A percentile compares a stretch with the other conserved stretches of the same genome.
Conservation (phyloP, 1,140 invertebrate species). For the Bicyclus anynana region DNA sequence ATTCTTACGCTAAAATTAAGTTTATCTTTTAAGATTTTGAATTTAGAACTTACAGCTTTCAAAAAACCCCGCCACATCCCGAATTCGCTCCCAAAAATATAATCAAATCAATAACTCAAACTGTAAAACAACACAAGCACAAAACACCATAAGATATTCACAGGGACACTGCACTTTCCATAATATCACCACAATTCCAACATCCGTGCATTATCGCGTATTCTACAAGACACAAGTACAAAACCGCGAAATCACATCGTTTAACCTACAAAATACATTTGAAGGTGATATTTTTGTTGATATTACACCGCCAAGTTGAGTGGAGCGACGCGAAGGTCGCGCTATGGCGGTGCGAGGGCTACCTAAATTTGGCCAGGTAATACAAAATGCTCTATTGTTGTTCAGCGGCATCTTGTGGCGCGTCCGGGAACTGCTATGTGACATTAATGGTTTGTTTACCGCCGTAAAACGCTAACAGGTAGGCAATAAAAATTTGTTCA, state of each 20-base stretch:
- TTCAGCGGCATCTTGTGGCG: conserved; percentile 51
- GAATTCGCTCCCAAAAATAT: conserved; percentile 22
- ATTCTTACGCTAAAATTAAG: background rate
- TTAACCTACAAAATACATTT: conserved; percentile 77
- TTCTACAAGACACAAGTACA: conserved; percentile 56
- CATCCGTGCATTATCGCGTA: conserved; percentile 43
- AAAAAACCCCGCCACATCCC: conserved; percentile 54
- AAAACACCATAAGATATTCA: conserved; percentile 35
- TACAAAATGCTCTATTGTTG: conserved; percentile 29
- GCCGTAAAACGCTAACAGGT: conserved; percentile 15
- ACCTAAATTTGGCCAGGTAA: conserved; percentile 55
- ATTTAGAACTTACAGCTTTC: conserved; percentile 36
- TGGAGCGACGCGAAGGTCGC: conserved; percentile 22
- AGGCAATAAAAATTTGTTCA: conserved; percentile 6
- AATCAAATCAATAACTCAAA: conserved; percentile 28
- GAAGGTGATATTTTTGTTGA: conserved; percentile 77
- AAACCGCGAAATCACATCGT: conserved; percentile 69
- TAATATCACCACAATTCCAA: conserved; percentile 30
- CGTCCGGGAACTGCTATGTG: conserved; percentile 8
- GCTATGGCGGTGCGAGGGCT: conserved; percentile 13
- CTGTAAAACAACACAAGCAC: conserved; percentile 30
- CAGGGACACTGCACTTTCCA: conserved; percentile 30
- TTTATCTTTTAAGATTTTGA: background rate
- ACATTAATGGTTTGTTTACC: conserved; percentile 19
- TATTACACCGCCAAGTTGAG: conserved; percentile 46